These are phyloP conservation scores for Drosophila virilis DNA, from an alignment of 1,140 invertebrate genomes.

Conservation along the genomic window DNA sequence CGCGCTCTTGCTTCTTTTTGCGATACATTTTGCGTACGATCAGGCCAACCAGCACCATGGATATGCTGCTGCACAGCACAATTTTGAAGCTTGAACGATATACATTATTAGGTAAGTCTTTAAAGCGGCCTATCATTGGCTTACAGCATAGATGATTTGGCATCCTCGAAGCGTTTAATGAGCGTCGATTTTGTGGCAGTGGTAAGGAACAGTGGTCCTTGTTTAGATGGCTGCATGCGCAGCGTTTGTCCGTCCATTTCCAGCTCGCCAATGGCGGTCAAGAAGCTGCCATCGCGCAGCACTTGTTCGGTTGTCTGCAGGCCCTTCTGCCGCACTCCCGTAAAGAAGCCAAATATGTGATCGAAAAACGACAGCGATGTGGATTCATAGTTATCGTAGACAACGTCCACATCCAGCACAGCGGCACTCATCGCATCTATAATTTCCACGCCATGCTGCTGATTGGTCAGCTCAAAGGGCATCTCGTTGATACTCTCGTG, in stretches of 20 bases:
- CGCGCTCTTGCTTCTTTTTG: conserved; percentile 85
- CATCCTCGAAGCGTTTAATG: conserved; percentile 89
- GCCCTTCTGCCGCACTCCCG: conserved; percentile 89
- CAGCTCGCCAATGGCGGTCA: conserved; percentile 91
- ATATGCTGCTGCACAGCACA: conserved; percentile 88
- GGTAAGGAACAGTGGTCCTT: conserved; percentile 90
- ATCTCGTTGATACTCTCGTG: conserved; percentile 90
- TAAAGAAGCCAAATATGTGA: conserved; percentile 92
- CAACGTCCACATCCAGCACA: conserved; percentile 90
- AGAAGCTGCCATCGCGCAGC: conserved; percentile 89
- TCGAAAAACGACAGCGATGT: conserved; percentile 89
- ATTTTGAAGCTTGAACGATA: conserved; percentile 64
- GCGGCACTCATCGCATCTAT: conserved; percentile 90
- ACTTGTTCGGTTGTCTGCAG: conserved; percentile 92
- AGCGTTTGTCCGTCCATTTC: conserved; percentile 86
- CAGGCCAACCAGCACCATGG: conserved; percentile 87
- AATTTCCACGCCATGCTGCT: conserved; percentile 88
- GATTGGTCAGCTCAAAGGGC: conserved; percentile 89
- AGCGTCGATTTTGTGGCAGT: conserved; percentile 88
- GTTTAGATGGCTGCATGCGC: conserved; percentile 88
- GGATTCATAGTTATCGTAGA: conserved; percentile 91
- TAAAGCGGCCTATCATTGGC: neutral
- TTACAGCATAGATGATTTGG: conserved; percentile 84
- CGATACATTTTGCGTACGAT: conserved; percentile 87
- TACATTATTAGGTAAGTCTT: neutral